A percentile compares a stretch with the other conserved stretches of the same genome.
Evolutionary conservation across 2,113 vertebrate genomes (phyloP).

Genomic region (Pavo muticus): DNA sequence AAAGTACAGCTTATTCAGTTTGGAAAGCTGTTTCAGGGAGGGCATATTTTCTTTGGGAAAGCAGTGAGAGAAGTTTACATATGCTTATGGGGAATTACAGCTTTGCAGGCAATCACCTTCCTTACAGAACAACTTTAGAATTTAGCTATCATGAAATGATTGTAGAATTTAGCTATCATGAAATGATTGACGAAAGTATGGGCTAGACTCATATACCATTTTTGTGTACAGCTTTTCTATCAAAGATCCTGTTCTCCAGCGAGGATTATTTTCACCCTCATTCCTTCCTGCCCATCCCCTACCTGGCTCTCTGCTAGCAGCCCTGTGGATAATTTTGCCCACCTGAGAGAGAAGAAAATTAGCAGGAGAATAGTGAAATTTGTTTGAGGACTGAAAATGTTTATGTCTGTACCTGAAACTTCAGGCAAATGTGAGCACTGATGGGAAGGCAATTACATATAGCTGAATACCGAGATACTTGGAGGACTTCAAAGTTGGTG

Average conservation of each 20-base stretch:
- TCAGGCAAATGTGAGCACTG: background rate
- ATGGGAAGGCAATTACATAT: slow-evolving; percentile 19
- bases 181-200: background rate
- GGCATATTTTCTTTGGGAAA: background rate
- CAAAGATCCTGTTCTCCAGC: background rate
- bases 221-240: background rate
- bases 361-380: background rate
- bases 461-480: background rate
- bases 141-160: background rate
- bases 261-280: background rate
- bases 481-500: slow-evolving; percentile 13
- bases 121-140: background rate
- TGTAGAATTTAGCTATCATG: background rate
- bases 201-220: accelerated
- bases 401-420: background rate
- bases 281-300: background rate
- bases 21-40: background rate
- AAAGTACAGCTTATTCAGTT: background rate
- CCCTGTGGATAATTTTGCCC: background rate
- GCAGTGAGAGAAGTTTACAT: accelerated
- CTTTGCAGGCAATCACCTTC: background rate
- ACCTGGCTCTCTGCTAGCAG: accelerated
- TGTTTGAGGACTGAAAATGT: background rate
- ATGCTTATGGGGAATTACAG: background rate
- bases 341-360: background rate